Percentiles rank a stretch among this genome's conserved stretches.
Evolutionary conservation across 2,797 vertebrate species (phyloP).

Genomic region (Rhyacichthys aspro): DNA sequence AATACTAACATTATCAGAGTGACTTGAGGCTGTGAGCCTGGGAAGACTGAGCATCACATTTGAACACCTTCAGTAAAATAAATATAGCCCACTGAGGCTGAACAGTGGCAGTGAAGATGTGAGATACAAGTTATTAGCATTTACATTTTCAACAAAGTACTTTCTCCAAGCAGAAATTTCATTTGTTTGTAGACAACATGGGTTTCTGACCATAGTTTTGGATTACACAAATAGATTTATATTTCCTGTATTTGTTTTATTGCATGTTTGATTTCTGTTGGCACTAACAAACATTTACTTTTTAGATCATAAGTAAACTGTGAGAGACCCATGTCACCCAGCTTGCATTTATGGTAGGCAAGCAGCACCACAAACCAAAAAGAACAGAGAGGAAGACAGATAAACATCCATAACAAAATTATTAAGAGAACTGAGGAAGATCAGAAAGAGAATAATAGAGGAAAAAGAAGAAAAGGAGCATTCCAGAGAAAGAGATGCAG

Average conservation of each 20-base stretch:
- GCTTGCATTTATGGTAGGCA: conserved; percentile 70
- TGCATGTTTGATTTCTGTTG: background rate
- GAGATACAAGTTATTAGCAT: conserved; percentile 37
- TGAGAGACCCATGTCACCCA: conserved; percentile 75
- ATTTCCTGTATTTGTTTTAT: background rate
- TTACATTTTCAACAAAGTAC: conserved; percentile 44
- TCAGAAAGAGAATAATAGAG: conserved; percentile 51
- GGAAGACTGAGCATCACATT: background rate
- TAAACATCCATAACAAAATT: conserved; percentile 72
- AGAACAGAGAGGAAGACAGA: conserved; percentile 52
- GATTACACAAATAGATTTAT: background rate
- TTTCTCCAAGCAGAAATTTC: conserved; percentile 50
- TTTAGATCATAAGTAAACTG: background rate
- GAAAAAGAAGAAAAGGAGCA: conserved; percentile 55
- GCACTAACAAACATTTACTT: background rate
- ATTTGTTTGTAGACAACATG: conserved; percentile 61
- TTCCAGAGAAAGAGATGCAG: conserved; percentile 75
- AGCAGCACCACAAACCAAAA: conserved; percentile 68
- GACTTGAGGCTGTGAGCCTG: background rate
- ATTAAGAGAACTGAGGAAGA: conserved; percentile 49
- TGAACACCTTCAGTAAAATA: background rate
- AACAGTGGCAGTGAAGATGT: conserved; percentile 50
- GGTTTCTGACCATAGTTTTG: conserved; percentile 41
- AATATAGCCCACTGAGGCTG: conserved; percentile 32
- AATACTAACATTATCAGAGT: background rate